phyloP scores from a whole-genome alignment of 2,797 vertebrate genomes.

The Carcharodon carcharias region DNA sequence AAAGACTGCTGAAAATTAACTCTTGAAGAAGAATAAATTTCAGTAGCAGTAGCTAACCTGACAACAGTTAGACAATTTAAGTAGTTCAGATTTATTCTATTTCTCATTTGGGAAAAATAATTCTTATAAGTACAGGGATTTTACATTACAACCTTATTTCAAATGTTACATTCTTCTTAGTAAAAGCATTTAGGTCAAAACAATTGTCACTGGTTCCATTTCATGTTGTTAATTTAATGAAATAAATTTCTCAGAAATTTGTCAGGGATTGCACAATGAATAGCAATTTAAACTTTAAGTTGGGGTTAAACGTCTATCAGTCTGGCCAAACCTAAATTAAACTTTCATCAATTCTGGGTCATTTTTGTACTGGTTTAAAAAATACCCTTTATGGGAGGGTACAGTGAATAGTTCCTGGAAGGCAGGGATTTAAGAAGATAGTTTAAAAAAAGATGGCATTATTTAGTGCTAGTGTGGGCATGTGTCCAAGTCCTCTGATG shows the following conservation, averaged over 20 bases:
- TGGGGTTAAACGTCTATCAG: neutral
- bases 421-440: neutral
- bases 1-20: constrained; percentile 42
- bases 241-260: neutral
- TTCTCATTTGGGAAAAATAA: constrained; percentile 28
- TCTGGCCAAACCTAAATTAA: neutral
- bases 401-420: neutral
- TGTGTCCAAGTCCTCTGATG: neutral
- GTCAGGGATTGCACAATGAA: neutral
- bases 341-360: neutral
- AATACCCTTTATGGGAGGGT: neutral
- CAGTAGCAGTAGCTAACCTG: neutral
- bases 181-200: neutral
- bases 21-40: constrained; percentile 33
- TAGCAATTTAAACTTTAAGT: neutral
- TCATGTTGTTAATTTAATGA: neutral
- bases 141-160: neutral
- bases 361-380: neutral
- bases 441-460: neutral
- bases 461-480: neutral
- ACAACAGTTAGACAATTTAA: constrained; percentile 26
- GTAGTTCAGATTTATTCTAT: constrained; percentile 1
- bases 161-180: neutral
- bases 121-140: neutral
- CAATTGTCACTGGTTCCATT: neutral